Evolutionary conservation across 2,797 vertebrate genomes (phyloP).

Genomic region (Rhincodon typus): DNA sequence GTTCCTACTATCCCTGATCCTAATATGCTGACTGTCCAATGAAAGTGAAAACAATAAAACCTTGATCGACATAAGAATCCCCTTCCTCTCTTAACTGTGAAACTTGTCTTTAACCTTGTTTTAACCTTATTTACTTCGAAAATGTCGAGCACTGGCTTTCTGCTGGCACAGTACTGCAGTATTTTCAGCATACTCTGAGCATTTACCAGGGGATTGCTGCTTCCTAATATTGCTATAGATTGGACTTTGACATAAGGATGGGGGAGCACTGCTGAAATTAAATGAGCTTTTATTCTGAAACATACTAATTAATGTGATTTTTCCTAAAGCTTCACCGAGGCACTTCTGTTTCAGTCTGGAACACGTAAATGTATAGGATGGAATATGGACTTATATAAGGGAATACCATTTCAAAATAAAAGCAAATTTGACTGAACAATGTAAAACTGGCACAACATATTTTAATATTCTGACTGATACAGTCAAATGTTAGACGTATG

Average conservation of each 20-base stretch:
- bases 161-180: background rate
- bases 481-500: background rate
- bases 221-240: background rate
- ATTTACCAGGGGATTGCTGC: background rate
- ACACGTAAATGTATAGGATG: background rate
- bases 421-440: background rate
- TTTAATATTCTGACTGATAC: background rate
- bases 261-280: background rate
- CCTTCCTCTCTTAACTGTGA: conserved; percentile 39
- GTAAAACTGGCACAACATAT: background rate
- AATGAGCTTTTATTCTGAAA: background rate
- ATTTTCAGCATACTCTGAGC: conserved; percentile 6
- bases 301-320: background rate
- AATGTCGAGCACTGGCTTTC: background rate
- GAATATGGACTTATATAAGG: background rate
- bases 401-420: background rate
- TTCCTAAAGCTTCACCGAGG: background rate
- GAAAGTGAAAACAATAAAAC: background rate
- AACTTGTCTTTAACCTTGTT: conserved; percentile 54
- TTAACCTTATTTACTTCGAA: conserved; percentile 45
- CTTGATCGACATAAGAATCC: background rate
- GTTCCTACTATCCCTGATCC: no score
- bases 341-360: background rate
- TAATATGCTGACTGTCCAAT: background rate
- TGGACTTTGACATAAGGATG: background rate